Evolutionary conservation across 2,113 vertebrate species (phyloP), one percentile per base, ranked within the genome.

Genomic region (Amia ocellicauda): DNA sequence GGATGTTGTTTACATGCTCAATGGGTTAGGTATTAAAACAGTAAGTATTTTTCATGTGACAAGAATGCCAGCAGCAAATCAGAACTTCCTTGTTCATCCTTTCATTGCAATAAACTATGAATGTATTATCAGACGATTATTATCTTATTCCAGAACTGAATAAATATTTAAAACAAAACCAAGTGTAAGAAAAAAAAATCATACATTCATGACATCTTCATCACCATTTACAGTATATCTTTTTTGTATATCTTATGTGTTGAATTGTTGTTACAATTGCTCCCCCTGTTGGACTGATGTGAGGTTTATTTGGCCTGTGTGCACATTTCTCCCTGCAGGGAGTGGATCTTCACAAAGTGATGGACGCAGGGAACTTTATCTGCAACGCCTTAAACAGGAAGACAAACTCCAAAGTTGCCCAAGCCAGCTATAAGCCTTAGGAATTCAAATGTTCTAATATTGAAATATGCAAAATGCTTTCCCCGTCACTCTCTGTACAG

Each of bases 1-100:
- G 71, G 96, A 97, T 74, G 88, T 97, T 66, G 69, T 98, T 57
- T 97, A 97, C 71, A 98, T 98, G 94, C 93, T 98, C 45, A 85
- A 92, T 40, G 95, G 95, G 69, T 86, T 98, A 76, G 96, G 91
- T 42, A 92, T 99, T 66, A 80, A 91, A 67, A 97, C 94, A 22
- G 95, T 99, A 84, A 92, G 92, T 87, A 54, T n/a, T 49, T 69
- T 74, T 66, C 64, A 58, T 62, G 58, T 58, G 20, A 20, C 11
- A 16, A 17, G 14, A n/a, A n/a, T n/a, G n/a, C n/a, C n/a, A n/a
- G n/a, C n/a, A n/a, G n/a, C n/a, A n/a, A n/a, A n/a, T n/a, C n/a
- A n/a, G n/a, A n/a, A n/a, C n/a, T n/a, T n/a, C n/a, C n/a, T n/a
- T n/a, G n/a, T n/a, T n/a, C n/a, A n/a, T n/a, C n/a, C n/a, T n/a